Evolutionary conservation across 2,113 vertebrate genomes (phyloP).

Genomic region (Carettochelys insculpta): DNA sequence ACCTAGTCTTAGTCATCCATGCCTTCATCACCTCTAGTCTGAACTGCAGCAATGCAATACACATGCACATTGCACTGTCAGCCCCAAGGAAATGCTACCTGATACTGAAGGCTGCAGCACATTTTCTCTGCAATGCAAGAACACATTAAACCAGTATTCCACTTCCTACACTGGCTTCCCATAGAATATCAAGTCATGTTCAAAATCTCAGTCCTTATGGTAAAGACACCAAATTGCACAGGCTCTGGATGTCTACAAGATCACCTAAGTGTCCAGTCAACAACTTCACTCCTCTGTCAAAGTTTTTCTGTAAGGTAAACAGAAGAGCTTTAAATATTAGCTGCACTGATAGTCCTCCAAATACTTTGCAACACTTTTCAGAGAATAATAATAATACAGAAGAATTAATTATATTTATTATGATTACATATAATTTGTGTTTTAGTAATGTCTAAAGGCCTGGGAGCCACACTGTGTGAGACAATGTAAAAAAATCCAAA

Average conservation of each 20-base stretch:
- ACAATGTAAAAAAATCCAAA: no score
- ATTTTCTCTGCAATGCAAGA: background rate
- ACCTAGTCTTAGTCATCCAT: background rate
- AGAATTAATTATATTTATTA: no score
- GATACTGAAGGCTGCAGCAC: background rate
- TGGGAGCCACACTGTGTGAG: no score
- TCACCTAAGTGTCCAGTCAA: background rate
- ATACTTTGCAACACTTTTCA: no score
- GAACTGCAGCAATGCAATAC: background rate
- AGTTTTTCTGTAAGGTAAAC: background rate
- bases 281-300: background rate
- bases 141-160: background rate
- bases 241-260: background rate
- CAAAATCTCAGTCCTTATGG: background rate
- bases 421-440: no score
- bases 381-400: no score
- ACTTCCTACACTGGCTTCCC: background rate
- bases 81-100: background rate
- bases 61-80: background rate
- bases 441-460: no score
- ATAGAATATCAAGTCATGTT: background rate
- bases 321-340: background rate
- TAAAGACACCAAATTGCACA: background rate
- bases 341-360: background rate
- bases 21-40: background rate